A percentile compares a stretch with the other conserved stretches of the same genome.
phyloP scores from a whole-genome alignment of 1,140 invertebrate genomes.

The Lepidurus arcticus region DNA sequence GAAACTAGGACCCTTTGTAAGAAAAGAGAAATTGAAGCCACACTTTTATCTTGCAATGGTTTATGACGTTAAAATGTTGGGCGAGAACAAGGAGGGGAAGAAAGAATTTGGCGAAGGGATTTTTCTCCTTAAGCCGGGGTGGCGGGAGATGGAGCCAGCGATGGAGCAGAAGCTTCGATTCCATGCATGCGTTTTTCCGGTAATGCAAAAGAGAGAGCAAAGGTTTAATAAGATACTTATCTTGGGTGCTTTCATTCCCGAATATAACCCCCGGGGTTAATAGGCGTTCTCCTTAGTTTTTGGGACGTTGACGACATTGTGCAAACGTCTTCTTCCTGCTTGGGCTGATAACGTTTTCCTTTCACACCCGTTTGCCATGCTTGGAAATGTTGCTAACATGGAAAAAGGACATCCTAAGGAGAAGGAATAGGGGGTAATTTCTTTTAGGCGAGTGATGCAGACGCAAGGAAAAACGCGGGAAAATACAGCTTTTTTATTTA shows the following conservation, averaged over 20 bases:
- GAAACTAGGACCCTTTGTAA: too few species aligned
- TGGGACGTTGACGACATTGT: conserved; percentile 1
- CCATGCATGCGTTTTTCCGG: not conserved
- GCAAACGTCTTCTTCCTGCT: not conserved
- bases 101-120: too few species aligned
- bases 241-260: conserved; percentile 11
- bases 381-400: too few species aligned
- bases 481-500: conserved; percentile 6
- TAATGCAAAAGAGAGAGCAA: conserved; percentile 11
- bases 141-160: not conserved
- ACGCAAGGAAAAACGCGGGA: not conserved
- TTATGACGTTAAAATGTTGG: too few species aligned
- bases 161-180: not conserved
- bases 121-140: not conserved
- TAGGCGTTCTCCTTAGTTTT: not conserved
- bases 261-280: conserved; percentile 16
- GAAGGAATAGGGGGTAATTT: not conserved
- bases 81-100: too few species aligned
- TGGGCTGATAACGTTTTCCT: not conserved
- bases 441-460: not conserved
- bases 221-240: conserved; percentile 22
- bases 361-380: not conserved
- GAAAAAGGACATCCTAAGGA: not conserved
- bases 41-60: too few species aligned
- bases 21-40: too few species aligned